These are phyloP conservation scores for Nothobranchius furzeri DNA, from an alignment of 2,113 vertebrate genomes.

Conservation along the genomic window DNA sequence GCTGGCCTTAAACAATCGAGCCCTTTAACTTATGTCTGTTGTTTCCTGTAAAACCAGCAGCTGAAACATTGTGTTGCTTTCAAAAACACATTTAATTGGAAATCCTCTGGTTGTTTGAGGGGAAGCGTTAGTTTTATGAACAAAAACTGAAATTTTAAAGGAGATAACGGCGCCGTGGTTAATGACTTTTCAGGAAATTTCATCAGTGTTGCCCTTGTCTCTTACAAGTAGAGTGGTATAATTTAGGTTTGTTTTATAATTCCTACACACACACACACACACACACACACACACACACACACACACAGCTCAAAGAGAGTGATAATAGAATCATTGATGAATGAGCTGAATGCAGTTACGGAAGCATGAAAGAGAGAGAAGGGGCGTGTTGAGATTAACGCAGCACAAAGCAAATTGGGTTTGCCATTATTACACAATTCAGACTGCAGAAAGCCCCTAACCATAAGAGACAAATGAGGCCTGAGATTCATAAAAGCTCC, in stretches of 20 bases:
- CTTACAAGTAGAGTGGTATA: slow-evolving; percentile 43
- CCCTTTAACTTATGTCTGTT: slow-evolving; percentile 48
- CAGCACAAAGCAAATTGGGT: slow-evolving; percentile 79
- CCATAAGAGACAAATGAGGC: slow-evolving; percentile 79
- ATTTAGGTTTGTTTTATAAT: slow-evolving; percentile 58
- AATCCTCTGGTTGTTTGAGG: slow-evolving; percentile 44
- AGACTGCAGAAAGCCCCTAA: slow-evolving; percentile 73
- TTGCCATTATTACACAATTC: slow-evolving; percentile 78
- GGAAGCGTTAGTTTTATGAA: slow-evolving; percentile 54
- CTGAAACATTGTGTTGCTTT: slow-evolving; percentile 28
- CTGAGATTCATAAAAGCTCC: slow-evolving; percentile 78
- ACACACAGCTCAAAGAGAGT: slow-evolving; percentile 36
- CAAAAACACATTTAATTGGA: slow-evolving; percentile 42
- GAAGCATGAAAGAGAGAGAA: slow-evolving; percentile 73
- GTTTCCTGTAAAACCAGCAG: slow-evolving; percentile 25
- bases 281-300: neutral
- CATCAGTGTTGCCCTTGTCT: slow-evolving; percentile 53
- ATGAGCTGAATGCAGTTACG: slow-evolving; percentile 71
- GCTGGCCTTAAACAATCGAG: slow-evolving; percentile 36
- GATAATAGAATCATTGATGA: slow-evolving; percentile 78
- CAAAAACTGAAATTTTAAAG: slow-evolving; percentile 43
- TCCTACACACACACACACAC: neutral
- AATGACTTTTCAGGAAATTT: slow-evolving; percentile 51
- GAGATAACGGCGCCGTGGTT: slow-evolving; percentile 44
- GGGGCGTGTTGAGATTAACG: slow-evolving; percentile 74